These are phyloP conservation scores for Emydura subglobosa DNA, from an alignment of 2,113 vertebrate genomes.

Conservation along the genomic window DNA sequence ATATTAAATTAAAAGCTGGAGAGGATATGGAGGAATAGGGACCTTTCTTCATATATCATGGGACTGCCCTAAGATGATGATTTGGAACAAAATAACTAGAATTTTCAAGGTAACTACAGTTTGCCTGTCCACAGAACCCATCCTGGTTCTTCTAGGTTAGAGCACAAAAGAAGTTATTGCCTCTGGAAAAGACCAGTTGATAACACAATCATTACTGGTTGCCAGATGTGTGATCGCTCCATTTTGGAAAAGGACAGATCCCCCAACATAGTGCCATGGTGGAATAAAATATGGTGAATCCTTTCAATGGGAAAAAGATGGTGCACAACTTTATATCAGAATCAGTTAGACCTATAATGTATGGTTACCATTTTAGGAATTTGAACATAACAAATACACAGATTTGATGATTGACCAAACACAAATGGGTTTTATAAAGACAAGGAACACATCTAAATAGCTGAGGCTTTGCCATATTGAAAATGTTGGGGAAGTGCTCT, in stretches of 20 bases:
- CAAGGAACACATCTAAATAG: neutral
- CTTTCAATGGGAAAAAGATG: neutral
- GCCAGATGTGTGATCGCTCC: neutral
- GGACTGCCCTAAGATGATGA: neutral
- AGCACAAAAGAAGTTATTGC: neutral
- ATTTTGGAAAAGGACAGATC: neutral
- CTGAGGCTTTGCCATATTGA: neutral
- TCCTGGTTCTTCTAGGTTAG: neutral
- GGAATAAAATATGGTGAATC: neutral
- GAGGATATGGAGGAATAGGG: neutral
- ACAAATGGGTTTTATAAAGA: neutral
- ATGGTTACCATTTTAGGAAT: neutral
- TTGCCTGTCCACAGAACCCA: neutral
- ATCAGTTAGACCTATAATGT: neutral
- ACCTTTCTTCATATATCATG: neutral
- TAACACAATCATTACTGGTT: neutral
- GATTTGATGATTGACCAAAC: neutral
- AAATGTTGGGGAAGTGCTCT: neutral
- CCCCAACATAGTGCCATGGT: neutral
- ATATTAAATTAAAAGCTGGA: neutral
- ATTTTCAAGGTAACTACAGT: neutral
- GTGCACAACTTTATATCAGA: neutral
- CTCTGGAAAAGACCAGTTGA: fast-evolving
- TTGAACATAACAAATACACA: neutral
- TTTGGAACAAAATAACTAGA: neutral